Evolutionary conservation across 2,888 invertebrate species (phyloP).

Genomic region (Drosophila quinaria): DNA sequence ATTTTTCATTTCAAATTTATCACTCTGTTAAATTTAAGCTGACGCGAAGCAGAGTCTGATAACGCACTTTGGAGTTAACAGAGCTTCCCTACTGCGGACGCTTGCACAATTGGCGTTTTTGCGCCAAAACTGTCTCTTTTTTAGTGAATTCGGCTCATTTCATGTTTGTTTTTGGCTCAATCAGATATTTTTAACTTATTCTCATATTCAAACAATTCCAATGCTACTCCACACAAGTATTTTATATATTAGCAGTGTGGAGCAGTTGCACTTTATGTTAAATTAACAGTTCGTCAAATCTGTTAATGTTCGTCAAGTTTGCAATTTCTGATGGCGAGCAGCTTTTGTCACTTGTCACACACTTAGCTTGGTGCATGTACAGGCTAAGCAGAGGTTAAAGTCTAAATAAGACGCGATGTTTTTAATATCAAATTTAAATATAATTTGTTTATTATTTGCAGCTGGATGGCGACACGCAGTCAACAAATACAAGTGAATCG

Average conservation of each 20-base stretch:
- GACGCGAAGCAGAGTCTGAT: no score
- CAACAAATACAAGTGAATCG: constrained; percentile 37
- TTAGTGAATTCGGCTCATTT: no score
- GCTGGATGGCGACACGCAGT: constrained; percentile 63
- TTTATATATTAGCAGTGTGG: constrained; percentile 11
- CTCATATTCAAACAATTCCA: neutral
- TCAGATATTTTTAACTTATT: no score
- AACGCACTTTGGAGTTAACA: no score
- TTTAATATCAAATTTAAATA: neutral
- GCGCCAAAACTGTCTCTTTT: no score
- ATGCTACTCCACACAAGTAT: constrained; percentile 20
- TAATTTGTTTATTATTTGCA: constrained; percentile 18
- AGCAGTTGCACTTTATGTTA: constrained; percentile 4
- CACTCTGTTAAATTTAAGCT: no score
- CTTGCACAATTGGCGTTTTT: no score
- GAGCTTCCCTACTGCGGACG: no score
- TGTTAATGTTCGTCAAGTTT: neutral
- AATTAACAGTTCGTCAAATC: neutral
- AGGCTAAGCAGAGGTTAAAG: constrained; percentile 22
- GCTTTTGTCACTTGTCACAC: constrained; percentile 12
- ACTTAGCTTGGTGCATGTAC: constrained; percentile 4
- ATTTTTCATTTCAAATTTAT: no score
- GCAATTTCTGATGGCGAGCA: neutral
- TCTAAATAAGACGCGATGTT: constrained; percentile 3
- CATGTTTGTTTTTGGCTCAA: no score